These are phyloP conservation scores for Heliconius charithonia DNA, from an alignment of 2,888 invertebrate species.

Conservation along the genomic window DNA sequence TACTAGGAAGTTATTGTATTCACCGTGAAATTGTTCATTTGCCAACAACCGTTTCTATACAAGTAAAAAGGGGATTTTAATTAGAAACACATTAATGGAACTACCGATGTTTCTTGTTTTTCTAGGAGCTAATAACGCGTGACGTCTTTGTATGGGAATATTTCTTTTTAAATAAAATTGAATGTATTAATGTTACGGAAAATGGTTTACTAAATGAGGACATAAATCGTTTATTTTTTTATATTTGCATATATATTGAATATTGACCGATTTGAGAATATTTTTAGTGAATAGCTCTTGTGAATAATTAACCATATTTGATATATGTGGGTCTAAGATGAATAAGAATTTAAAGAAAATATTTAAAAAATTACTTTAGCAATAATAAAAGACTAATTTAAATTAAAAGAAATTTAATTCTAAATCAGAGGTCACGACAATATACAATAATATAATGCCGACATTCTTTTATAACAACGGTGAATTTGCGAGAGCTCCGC, in stretches of 20 bases:
- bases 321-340: neutral
- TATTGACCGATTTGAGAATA: neutral
- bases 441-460: constrained; percentile 11
- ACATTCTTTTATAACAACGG: constrained; percentile 41
- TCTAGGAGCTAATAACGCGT: constrained; percentile 25
- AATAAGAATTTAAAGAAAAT: neutral
- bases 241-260: constrained; percentile 1
- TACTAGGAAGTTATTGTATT: constrained; percentile 21
- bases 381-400: neutral
- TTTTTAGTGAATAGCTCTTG: neutral
- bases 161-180: constrained; percentile 16
- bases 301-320: neutral
- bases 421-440: neutral
- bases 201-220: neutral
- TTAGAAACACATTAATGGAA: constrained; percentile 32
- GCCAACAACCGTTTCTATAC: constrained; percentile 9
- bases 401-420: neutral
- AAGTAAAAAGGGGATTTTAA: constrained; percentile 25
- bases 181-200: constrained; percentile 13
- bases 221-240: neutral
- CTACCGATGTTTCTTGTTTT: constrained; percentile 26
- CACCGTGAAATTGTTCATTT: constrained; percentile 21
- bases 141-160: constrained; percentile 33
- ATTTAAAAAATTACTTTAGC: neutral
- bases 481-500: constrained; percentile 61